Percentiles rank a stretch among this genome's conserved stretches.
These are phyloP conservation scores for Rhagologus leucostigma DNA, from an alignment of 2,113 vertebrate species.

Conservation along the genomic window DNA sequence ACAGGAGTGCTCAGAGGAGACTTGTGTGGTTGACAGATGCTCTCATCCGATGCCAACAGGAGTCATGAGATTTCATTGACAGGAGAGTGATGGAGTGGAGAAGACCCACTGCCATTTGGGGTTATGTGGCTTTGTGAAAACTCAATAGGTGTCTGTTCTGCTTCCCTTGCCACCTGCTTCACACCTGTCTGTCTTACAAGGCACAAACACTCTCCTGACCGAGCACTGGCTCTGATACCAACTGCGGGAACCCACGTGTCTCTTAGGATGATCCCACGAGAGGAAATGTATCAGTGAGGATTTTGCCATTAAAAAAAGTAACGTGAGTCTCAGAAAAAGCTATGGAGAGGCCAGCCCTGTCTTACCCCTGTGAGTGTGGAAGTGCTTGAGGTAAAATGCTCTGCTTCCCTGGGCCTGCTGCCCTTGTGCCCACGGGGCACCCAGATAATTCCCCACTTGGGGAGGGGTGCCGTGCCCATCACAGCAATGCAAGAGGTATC, in stretches of 20 bases:
- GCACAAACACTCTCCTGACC: neutral
- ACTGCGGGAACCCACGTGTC: neutral
- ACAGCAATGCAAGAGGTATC: neutral
- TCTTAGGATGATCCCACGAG: neutral
- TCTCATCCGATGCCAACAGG: conserved; percentile 14
- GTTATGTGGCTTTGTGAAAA: conserved; percentile 37
- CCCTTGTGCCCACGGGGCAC: neutral
- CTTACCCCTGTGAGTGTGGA: neutral
- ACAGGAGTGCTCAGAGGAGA: neutral
- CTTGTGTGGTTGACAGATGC: conserved; percentile 19
- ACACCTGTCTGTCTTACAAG: neutral
- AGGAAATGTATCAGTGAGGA: neutral
- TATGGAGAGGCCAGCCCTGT: neutral
- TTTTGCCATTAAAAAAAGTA: neutral
- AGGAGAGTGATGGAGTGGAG: conserved; percentile 37
- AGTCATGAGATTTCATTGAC: conserved; percentile 36
- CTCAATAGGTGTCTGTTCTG: conserved; percentile 22
- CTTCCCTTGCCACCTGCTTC: neutral
- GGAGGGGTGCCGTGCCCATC: neutral
- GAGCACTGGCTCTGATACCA: rapidly evolving
- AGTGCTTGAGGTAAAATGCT: neutral
- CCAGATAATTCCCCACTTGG: neutral
- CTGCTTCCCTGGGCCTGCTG: neutral
- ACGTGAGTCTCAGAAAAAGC: neutral
- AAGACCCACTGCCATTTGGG: conserved; percentile 27